These are phyloP conservation scores for Drosophila meridiana DNA, from an alignment of 2,888 invertebrate species.

Conservation along the genomic window DNA sequence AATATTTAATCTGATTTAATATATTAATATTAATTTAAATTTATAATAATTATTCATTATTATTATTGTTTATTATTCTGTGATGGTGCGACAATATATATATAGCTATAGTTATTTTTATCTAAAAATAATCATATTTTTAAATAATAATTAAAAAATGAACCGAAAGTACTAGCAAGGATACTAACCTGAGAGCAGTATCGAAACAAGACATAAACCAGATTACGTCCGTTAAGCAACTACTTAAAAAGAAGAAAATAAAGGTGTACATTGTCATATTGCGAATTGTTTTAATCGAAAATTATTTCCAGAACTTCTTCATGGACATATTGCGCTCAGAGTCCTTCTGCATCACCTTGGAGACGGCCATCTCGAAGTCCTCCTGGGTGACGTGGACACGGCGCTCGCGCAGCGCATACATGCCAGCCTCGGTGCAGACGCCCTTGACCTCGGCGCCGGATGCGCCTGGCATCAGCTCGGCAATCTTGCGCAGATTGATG, in stretches of 20 bases:
- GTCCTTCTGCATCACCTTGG: slow-evolving; percentile 99
- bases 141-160: too few relatives aligned
- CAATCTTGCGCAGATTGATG: slow-evolving; percentile 98
- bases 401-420: slow-evolving; percentile 99
- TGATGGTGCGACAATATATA: background rate
- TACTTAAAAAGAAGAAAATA: background rate
- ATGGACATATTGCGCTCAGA: slow-evolving; percentile 99
- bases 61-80: background rate
- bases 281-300: background rate
- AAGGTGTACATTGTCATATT: background rate
- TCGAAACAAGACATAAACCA: background rate
- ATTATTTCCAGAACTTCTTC: slow-evolving; percentile 99
- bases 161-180: background rate
- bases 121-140: too few relatives aligned
- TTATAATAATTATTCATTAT: too few relatives aligned
- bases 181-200: background rate
- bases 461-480: slow-evolving; percentile 99
- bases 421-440: slow-evolving; percentile 99
- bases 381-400: slow-evolving; percentile 99
- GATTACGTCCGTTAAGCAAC: background rate
- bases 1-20: too few relatives aligned
- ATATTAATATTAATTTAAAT: too few relatives aligned
- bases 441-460: slow-evolving; percentile 98
- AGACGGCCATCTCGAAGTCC: slow-evolving; percentile 99
- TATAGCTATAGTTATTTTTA: background rate